phyloP scores from a whole-genome alignment of 1,140 invertebrate species.

The Euura lappo region DNA sequence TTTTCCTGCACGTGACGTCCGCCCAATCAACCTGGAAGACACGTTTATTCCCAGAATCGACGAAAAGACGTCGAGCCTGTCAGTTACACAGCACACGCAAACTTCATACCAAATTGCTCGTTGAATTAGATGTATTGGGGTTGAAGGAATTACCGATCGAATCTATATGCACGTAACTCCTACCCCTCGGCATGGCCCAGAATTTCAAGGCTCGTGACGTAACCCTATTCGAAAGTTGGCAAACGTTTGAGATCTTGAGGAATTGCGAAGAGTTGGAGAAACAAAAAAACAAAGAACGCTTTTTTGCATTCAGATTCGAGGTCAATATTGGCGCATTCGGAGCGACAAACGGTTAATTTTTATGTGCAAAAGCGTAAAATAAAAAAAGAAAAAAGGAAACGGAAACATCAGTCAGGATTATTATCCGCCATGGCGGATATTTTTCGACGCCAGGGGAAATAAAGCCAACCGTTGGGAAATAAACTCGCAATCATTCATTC shows the following conservation, averaged over 20 bases:
- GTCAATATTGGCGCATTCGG: too few species aligned
- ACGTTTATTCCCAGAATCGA: too few species aligned
- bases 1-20: too few species aligned
- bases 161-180: not conserved
- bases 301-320: not conserved
- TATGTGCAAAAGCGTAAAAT: too few species aligned
- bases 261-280: not conserved
- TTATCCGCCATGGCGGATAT: too few species aligned
- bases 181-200: not conserved
- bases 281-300: not conserved
- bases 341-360: too few species aligned
- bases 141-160: not conserved
- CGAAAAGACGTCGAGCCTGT: too few species aligned
- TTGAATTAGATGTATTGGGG: not conserved
- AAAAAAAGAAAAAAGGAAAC: too few species aligned
- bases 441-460: too few species aligned
- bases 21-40: too few species aligned
- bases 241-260: not conserved
- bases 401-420: too few species aligned
- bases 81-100: not conserved
- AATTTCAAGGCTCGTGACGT: not conserved
- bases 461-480: not conserved
- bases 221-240: not conserved
- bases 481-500: not conserved
- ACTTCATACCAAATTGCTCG: not conserved